These are phyloP conservation scores for Anthophora plumipes DNA, from an alignment of 2,888 invertebrate genomes.

Conservation along the genomic window DNA sequence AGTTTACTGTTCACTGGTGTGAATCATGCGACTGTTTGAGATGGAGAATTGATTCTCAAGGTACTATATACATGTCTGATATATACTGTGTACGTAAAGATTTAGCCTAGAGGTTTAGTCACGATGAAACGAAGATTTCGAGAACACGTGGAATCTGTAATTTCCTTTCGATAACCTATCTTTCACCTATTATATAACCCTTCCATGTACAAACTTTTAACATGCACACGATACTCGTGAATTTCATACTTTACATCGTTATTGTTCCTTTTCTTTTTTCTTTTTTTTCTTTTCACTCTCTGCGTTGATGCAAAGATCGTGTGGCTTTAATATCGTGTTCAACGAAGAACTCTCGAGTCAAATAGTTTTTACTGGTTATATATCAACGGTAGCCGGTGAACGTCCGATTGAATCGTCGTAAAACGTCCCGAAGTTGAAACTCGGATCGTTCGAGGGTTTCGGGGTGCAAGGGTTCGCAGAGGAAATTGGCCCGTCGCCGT, in stretches of 20 bases:
- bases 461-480: not conserved
- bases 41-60: constrained; percentile 2
- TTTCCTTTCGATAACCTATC: too few species aligned
- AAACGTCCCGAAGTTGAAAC: not conserved
- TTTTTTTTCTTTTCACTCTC: too few species aligned
- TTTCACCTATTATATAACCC: too few species aligned
- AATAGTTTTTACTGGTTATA: constrained; percentile 3
- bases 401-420: constrained; percentile 29
- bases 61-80: not conserved
- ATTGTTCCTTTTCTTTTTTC: too few species aligned
- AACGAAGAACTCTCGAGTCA: not conserved
- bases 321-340: not conserved
- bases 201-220: too few species aligned
- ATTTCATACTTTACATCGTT: constrained; percentile 1
- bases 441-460: not conserved
- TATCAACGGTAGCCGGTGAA: constrained; percentile 6
- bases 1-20: not conserved
- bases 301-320: not conserved
- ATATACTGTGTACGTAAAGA: not conserved
- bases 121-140: too few species aligned
- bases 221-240: not conserved
- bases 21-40: not conserved
- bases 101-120: not conserved
- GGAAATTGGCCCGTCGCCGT: not conserved
- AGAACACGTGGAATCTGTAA: too few species aligned